A percentile compares a stretch with the other conserved stretches of the same genome.
These are phyloP conservation scores for Heliconius nattereri DNA, from an alignment of 1,140 invertebrate genomes.

Conservation along the genomic window DNA sequence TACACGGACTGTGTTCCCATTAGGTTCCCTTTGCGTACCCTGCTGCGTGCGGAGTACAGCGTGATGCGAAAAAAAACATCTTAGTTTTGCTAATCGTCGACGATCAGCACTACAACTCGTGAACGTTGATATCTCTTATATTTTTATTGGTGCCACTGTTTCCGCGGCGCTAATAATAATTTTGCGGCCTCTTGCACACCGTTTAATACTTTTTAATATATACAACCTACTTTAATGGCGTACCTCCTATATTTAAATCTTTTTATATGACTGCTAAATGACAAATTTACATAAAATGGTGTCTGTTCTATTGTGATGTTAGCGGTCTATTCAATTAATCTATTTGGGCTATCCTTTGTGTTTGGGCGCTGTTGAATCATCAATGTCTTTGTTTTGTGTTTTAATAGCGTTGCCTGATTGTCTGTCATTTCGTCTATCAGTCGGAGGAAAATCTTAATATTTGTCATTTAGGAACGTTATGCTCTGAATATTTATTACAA, in stretches of 20 bases:
- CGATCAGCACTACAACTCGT: not conserved
- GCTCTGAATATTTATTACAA: slow-evolving; percentile 26
- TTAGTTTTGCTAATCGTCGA: not conserved
- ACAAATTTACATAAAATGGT: slow-evolving; percentile 1
- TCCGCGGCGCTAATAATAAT: slow-evolving; percentile 7
- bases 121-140: slow-evolving; percentile 15
- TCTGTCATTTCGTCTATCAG: not conserved
- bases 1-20: too few species aligned
- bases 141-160: slow-evolving; percentile 17
- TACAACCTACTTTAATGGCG: not conserved
- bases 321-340: slow-evolving; percentile 20
- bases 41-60: too few species aligned
- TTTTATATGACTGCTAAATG: not conserved
- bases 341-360: slow-evolving; percentile 37
- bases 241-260: not conserved
- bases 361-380: slow-evolving; percentile 34
- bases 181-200: slow-evolving; percentile 7
- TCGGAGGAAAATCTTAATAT: not conserved
- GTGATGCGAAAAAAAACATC: too few species aligned
- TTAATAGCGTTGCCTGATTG: not conserved
- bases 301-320: slow-evolving; percentile 5
- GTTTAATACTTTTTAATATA: not conserved
- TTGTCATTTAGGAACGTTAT: slow-evolving; percentile 10
- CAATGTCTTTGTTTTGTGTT: slow-evolving; percentile 27
- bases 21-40: too few species aligned